phyloP scores from a whole-genome alignment of 1,140 invertebrate genomes.

The Drosophila virilis region DNA sequence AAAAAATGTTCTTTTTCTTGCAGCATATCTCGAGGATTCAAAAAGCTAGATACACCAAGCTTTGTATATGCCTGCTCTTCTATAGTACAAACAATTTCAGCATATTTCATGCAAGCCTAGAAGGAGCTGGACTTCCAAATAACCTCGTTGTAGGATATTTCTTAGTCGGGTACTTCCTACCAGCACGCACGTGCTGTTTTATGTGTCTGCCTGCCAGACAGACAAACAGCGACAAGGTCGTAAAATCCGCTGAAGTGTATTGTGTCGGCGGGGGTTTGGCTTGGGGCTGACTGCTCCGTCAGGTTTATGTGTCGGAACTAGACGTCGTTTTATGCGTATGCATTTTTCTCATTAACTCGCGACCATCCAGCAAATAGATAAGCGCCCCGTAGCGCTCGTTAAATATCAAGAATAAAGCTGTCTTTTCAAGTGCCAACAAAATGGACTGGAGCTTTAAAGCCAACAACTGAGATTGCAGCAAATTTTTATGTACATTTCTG shows the following conservation, averaged over 20 bases:
- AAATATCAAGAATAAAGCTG: constrained; percentile 48
- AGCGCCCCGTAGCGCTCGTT: constrained; percentile 54
- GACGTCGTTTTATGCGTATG: constrained; percentile 66
- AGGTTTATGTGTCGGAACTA: constrained; percentile 76
- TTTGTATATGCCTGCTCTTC: too few relatives aligned
- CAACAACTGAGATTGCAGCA: constrained; percentile 28
- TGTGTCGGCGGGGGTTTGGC: neutral
- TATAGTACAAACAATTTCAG: too few relatives aligned
- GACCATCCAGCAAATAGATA: constrained; percentile 54
- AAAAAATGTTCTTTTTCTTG: too few relatives aligned
- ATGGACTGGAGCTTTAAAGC: constrained; percentile 34
- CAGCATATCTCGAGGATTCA: too few relatives aligned
- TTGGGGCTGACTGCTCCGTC: neutral
- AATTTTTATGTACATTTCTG: constrained; percentile 25
- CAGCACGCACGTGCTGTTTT: neutral
- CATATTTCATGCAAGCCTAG: too few relatives aligned
- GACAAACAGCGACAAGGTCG: constrained; percentile 42
- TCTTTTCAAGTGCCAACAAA: constrained; percentile 48
- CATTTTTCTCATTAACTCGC: constrained; percentile 77
- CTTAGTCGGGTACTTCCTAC: too few relatives aligned
- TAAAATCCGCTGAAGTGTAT: constrained; percentile 55
- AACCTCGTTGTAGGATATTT: too few relatives aligned
- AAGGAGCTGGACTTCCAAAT: too few relatives aligned
- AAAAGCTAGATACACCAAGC: too few relatives aligned
- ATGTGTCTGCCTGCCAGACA: constrained; percentile 61